Conservation (phyloP, 1,140 invertebrate genomes). For the Chrysomallon squamiferum region DNA sequence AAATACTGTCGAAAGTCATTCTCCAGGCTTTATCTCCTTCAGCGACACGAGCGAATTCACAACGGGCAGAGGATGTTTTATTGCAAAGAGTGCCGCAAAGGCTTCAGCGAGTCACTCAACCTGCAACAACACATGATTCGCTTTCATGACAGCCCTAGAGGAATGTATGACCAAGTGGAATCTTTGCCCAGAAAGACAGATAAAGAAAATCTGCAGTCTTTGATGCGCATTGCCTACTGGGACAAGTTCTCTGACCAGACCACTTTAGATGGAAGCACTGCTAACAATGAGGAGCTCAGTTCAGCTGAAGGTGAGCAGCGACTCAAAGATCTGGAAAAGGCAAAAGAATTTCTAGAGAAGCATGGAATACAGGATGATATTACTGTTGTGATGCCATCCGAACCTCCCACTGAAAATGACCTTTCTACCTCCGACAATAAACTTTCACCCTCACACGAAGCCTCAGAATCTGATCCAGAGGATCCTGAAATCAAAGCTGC, state of each 20-base stretch:
- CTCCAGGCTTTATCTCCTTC: conserved; percentile 95
- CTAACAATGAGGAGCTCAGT: not conserved
- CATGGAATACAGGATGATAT: conserved; percentile 49
- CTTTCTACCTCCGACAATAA: conserved; percentile 16
- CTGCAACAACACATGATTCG: conserved; percentile 64
- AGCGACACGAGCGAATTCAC: conserved; percentile 98
- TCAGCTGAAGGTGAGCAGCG: not conserved
- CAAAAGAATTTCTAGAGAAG: conserved; percentile 34
- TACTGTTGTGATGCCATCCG: conserved; percentile 54
- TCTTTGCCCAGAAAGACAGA: not conserved
- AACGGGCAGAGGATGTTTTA: conserved; percentile 93
- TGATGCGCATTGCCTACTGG: conserved; percentile 1
- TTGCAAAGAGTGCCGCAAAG: conserved; percentile 65
- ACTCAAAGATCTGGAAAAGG: conserved; percentile 1
- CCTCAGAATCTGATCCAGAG: conserved; percentile 8
- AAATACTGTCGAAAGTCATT: conserved; percentile 98
- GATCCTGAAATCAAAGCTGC: conserved; percentile 36
- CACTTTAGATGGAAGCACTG: not conserved
- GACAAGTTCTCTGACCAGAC: not conserved
- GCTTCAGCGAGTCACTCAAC: conserved; percentile 65
- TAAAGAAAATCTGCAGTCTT: not conserved
- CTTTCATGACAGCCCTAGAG: conserved; percentile 45
- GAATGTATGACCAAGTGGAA: not conserved
- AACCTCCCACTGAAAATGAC: conserved; percentile 28
- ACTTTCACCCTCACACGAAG: not conserved